Evolutionary conservation across 2,797 vertebrate species (phyloP), one percentile per base, ranked within the genome.

Genomic region (Streptopelia turtur): DNA sequence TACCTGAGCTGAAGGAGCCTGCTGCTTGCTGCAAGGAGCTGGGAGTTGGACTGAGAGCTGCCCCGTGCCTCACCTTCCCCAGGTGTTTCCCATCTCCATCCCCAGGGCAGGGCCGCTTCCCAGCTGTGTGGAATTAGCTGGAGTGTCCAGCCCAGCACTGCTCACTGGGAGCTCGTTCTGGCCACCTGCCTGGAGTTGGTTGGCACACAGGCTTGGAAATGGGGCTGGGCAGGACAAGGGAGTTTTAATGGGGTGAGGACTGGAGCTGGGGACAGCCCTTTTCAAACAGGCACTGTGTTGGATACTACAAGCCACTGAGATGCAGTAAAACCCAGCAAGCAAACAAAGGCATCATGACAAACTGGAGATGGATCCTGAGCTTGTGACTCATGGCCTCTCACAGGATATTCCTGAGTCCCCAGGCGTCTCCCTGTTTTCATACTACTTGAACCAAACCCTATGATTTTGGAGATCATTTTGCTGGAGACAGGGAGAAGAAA

Each of bases 241-340:
- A 23, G 7, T 0, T 13, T 11, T 24, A 2, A 12, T 16, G 7
- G 39, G 64, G 4, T 41, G 47, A 65, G 14, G 50, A 25, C 3
- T 49, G 63, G 22, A 43, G 13, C 43, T 8, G 10, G 28, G 23
- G 33, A 56, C 65, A 83, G 37, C 12, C 22, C 31, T 80, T 80
- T 50, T 41, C 43, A 45, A 20, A 43, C 43, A 43, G 43, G 43
- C 43, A 43, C 43, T 20, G 43, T 43, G 43, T 20, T 20, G 7
- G 8, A 43, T 43, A 43, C 49, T 22, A 8, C 0, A 11, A 86
- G 50, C 20, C 30, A 2, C 0, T 37, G 57, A 92, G 56, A 5
- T 5, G 30, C 6, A 28, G 31, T 10, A 28, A 83, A 88, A 35
- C 6, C 11, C 83, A 33, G 37, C 45, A 15, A 35, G 60, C 35